Conservation (phyloP, 2,888 invertebrate species). For the Heliconius erato region DNA sequence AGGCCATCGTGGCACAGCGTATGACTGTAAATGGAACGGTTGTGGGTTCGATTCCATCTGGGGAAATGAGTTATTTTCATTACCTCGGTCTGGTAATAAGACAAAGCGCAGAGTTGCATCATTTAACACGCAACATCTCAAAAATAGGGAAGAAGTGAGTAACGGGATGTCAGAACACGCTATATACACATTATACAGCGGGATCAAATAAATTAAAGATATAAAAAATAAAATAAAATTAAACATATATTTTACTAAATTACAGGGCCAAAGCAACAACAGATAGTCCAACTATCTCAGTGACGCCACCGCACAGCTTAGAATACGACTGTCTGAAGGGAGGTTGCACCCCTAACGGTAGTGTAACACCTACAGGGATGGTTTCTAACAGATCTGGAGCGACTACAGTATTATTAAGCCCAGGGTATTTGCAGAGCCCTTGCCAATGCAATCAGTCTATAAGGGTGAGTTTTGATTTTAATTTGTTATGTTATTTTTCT, state of each 20-base stretch:
- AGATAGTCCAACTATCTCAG: constrained; percentile 81
- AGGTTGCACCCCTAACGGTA: constrained; percentile 76
- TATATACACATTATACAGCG: too few species aligned
- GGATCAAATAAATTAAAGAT: too few species aligned
- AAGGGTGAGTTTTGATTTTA: constrained; percentile 63
- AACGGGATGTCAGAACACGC: too few species aligned
- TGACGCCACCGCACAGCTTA: constrained; percentile 79
- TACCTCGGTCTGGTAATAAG: too few species aligned
- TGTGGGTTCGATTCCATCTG: background rate
- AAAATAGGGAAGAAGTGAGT: too few species aligned
- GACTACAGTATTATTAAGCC: constrained; percentile 78
- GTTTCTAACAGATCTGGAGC: constrained; percentile 71
- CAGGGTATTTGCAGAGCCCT: constrained; percentile 77
- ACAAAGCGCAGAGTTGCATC: too few species aligned
- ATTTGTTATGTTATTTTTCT: background rate
- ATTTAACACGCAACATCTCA: too few species aligned
- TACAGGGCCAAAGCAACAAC: constrained; percentile 76
- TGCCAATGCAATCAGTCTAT: constrained; percentile 83
- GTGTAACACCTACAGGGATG: constrained; percentile 80
- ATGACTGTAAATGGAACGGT: background rate
- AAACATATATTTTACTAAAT: constrained; percentile 25
- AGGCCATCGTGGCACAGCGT: too few species aligned
- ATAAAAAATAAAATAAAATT: too few species aligned
- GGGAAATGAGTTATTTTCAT: too few species aligned
- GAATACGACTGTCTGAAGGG: constrained; percentile 79